These are phyloP conservation scores for Orycteropus afer DNA, from an alignment of 2,113 vertebrate species.

Conservation along the genomic window DNA sequence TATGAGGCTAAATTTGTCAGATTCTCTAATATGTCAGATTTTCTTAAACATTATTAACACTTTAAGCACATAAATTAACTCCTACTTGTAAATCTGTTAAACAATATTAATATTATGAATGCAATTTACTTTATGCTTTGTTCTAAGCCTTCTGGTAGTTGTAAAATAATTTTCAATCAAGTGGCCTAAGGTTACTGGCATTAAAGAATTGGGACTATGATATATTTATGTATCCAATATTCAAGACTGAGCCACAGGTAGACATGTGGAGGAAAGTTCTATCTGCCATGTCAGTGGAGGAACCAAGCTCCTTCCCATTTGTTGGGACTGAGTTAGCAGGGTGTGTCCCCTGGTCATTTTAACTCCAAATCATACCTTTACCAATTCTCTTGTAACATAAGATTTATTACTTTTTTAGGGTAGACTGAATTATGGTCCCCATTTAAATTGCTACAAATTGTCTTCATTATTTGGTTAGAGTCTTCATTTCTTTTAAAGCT, in stretches of 20 bases:
- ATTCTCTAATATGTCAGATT: not conserved
- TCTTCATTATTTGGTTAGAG: not conserved
- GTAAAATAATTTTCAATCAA: not conserved
- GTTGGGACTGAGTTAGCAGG: not conserved
- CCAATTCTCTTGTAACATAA: not conserved
- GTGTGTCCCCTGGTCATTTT: not conserved
- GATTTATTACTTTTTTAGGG: not conserved
- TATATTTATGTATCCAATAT: not conserved
- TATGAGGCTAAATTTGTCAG: not conserved
- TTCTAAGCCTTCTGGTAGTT: not conserved
- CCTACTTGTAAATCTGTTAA: slow-evolving; percentile 1
- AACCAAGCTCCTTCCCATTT: not conserved
- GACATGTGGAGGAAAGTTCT: not conserved
- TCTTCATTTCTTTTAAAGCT: slow-evolving; percentile 24
- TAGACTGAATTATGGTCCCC: not conserved
- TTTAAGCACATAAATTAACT: not conserved
- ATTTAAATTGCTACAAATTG: not conserved
- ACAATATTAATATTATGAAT: not conserved
- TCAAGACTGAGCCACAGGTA: not conserved
- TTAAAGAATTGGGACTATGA: not conserved
- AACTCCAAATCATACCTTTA: not conserved
- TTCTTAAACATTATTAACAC: slow-evolving; percentile 44
- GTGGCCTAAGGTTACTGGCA: not conserved
- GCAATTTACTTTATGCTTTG: not conserved
- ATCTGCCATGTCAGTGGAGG: not conserved